phyloP scores from a whole-genome alignment of 2,113 vertebrate species.

The Calyptommatus sinebrachiatus region DNA sequence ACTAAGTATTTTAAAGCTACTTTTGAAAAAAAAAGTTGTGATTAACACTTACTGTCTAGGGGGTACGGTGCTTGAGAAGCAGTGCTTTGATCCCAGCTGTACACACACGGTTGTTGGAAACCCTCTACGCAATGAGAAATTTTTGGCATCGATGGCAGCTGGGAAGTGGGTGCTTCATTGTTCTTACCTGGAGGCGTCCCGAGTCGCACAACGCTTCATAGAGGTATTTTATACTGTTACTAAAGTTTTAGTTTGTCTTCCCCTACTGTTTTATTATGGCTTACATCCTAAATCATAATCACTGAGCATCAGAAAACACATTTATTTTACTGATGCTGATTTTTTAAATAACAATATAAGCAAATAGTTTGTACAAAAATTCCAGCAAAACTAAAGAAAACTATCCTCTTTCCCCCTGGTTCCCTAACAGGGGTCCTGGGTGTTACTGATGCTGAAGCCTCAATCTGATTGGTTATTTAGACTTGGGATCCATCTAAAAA shows the following conservation, averaged over 20 bases:
- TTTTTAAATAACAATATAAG: too few relatives aligned
- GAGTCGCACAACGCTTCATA: conserved; percentile 80
- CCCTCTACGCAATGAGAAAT: conserved; percentile 95
- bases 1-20: background rate
- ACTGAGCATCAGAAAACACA: background rate
- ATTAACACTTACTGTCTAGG: conserved; percentile 66
- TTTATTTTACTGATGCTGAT: background rate
- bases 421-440: too few relatives aligned
- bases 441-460: background rate
- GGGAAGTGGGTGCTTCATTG: conserved; percentile 98
- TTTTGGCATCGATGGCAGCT: conserved; percentile 92
- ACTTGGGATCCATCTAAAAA: background rate
- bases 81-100: conserved; percentile 91
- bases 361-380: too few relatives aligned
- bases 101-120: conserved; percentile 94
- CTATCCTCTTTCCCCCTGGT: too few relatives aligned
- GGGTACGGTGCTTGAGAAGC: conserved; percentile 88
- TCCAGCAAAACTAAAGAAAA: too few relatives aligned
- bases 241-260: background rate
- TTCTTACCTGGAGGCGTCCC: conserved; percentile 92
- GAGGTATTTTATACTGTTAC: conserved; percentile 66
- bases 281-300: background rate
- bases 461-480: background rate
- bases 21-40: background rate
- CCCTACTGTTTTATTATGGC: background rate